Conservation (phyloP, 1,140 invertebrate genomes). For the Wasmannia auropunctata region DNA sequence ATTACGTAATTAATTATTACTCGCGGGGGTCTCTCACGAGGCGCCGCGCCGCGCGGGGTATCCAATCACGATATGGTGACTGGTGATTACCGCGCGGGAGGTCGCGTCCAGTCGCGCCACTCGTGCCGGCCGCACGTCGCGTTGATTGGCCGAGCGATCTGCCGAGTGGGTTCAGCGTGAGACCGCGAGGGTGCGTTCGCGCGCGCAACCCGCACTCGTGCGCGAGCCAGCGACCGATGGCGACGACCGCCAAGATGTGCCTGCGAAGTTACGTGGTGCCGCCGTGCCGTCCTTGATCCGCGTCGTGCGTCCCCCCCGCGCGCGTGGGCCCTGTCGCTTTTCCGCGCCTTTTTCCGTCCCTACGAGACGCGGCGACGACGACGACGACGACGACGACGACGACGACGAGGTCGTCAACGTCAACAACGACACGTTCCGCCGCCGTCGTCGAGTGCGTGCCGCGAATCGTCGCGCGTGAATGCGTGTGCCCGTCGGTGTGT, state of each 20-base stretch:
- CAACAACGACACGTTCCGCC: not conserved
- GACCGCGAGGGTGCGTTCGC: conserved; percentile 49
- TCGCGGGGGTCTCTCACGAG: too few species aligned
- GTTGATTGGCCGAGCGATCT: conserved; percentile 67
- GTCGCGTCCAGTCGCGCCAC: too few species aligned
- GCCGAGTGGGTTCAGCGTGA: not conserved
- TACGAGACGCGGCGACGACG: not conserved
- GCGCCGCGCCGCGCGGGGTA: too few species aligned
- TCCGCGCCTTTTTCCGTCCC: conserved; percentile 35
- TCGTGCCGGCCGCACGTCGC: not conserved
- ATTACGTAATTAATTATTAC: too few species aligned
- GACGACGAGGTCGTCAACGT: not conserved
- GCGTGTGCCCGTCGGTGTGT: conserved; percentile 29
- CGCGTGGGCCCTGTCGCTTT: conserved; percentile 49
- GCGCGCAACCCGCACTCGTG: conserved; percentile 56
- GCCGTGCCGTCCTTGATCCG: not conserved
- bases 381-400: not conserved
- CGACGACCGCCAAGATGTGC: conserved; percentile 71
- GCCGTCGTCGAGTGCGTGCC: conserved; percentile 53
- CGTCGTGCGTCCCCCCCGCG: not conserved
- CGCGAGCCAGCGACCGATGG: conserved; percentile 70
- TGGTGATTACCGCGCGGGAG: too few species aligned
- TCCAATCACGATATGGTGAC: too few species aligned
- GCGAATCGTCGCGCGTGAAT: conserved; percentile 46
- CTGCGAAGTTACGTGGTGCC: conserved; percentile 57